Evolutionary conservation across 2,888 invertebrate genomes (phyloP).

Genomic region (Standfussiana lucernea): DNA sequence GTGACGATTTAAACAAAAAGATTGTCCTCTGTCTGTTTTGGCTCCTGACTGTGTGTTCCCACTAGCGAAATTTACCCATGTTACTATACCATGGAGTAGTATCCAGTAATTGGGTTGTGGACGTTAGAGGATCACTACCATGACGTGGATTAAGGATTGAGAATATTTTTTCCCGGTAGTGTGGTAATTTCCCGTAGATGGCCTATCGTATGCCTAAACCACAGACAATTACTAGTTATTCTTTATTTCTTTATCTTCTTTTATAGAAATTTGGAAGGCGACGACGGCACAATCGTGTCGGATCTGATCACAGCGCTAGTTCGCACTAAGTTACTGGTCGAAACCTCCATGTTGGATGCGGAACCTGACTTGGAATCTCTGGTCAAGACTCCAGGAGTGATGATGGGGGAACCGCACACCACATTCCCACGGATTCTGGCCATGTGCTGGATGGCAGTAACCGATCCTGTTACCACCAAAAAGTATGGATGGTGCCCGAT

Average conservation of each 20-base stretch:
- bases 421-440: conserved; percentile 84
- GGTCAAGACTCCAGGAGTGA: conserved; percentile 81
- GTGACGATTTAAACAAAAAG: not conserved
- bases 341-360: conserved; percentile 79
- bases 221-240: not conserved
- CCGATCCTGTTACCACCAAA: conserved; percentile 78
- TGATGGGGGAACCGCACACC: conserved; percentile 84
- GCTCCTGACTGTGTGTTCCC: not conserved
- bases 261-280: conserved; percentile 84
- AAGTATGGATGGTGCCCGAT: conserved; percentile 84
- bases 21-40: not conserved
- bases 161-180: not conserved
- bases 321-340: conserved; percentile 79
- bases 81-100: not conserved
- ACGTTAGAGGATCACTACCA: not conserved
- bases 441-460: conserved; percentile 81
- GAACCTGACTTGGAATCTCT: conserved; percentile 83
- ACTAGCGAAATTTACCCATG: not conserved
- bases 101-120: not conserved
- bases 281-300: conserved; percentile 77
- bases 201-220: not conserved
- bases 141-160: not conserved
- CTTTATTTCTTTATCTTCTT: not conserved
- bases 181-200: not conserved
- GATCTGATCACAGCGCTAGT: conserved; percentile 79